These are phyloP conservation scores for Grapholita molesta DNA, from an alignment of 1,140 invertebrate genomes.

Conservation along the genomic window DNA sequence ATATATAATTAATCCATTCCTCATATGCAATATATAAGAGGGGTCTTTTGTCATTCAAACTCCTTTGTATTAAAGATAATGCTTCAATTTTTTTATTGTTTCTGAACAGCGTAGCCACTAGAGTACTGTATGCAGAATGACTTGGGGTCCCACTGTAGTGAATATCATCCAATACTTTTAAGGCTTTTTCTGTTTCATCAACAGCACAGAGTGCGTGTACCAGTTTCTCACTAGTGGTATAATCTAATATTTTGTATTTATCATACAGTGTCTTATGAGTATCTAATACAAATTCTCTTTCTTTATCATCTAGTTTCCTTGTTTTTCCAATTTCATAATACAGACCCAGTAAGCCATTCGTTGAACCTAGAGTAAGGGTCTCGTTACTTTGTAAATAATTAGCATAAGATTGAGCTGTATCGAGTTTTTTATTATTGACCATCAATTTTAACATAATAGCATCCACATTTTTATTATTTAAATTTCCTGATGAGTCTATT, in stretches of 20 bases:
- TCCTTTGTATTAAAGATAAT: conserved; percentile 75
- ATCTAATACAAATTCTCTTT: conserved; percentile 78
- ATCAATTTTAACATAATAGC: conserved; percentile 78
- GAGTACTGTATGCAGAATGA: conserved; percentile 58
- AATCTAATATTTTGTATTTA: conserved; percentile 80
- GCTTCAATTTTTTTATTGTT: conserved; percentile 77
- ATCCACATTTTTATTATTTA: conserved; percentile 78
- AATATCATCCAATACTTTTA: conserved; percentile 80
- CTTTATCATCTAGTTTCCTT: conserved; percentile 59
- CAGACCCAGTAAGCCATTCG: conserved; percentile 77
- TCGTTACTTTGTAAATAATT: conserved; percentile 74
- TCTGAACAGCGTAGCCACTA: conserved; percentile 78
- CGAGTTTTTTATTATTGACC: conserved; percentile 52
- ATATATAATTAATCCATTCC: conserved; percentile 71
- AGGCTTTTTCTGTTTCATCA: conserved; percentile 79
- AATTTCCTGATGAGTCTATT: conserved; percentile 43
- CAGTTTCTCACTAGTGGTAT: conserved; percentile 77
- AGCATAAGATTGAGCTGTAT: conserved; percentile 78
- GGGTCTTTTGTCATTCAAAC: conserved; percentile 45
- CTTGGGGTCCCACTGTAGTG: conserved; percentile 59
- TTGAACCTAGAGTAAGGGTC: conserved; percentile 76
- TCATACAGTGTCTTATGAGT: conserved; percentile 76
- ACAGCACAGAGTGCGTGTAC: conserved; percentile 81
- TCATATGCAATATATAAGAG: conserved; percentile 49
- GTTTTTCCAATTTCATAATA: conserved; percentile 64